Percentiles rank a stretch among this genome's conserved stretches.
phyloP scores from a whole-genome alignment of 2,888 invertebrate species.

The Eilema sororculum region DNA sequence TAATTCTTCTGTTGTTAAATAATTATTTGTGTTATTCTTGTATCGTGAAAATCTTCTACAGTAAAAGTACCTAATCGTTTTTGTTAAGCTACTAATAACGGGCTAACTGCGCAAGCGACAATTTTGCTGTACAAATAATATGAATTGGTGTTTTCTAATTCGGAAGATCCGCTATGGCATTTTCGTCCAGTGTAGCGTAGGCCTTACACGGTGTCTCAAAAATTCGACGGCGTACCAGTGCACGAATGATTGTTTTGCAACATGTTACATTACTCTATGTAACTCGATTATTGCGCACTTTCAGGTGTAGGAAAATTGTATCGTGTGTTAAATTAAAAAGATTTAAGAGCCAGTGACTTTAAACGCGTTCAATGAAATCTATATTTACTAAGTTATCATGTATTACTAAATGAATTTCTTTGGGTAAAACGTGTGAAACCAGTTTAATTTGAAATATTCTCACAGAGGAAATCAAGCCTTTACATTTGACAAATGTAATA shows the following conservation, averaged over 20 bases:
- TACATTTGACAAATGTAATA: neutral
- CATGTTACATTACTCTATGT: neutral
- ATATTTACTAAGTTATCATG: neutral
- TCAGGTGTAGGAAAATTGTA: conserved; percentile 21
- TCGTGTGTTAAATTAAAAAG: conserved; percentile 2
- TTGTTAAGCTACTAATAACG: too few species aligned
- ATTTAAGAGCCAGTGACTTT: too few species aligned
- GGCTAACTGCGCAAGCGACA: too few species aligned
- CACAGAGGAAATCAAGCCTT: neutral
- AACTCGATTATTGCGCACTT: neutral
- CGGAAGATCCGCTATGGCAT: neutral
- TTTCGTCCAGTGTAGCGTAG: neutral
- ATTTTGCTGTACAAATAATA: too few species aligned
- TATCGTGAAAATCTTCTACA: too few species aligned
- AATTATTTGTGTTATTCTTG: too few species aligned
- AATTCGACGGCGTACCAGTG: neutral
- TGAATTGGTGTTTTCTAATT: too few species aligned
- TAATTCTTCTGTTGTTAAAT: too few species aligned
- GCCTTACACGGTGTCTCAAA: neutral
- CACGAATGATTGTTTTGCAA: neutral
- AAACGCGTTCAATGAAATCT: neutral
- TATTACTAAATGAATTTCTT: neutral
- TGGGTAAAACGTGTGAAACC: too few species aligned
- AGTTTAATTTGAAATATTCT: neutral
- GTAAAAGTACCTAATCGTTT: too few species aligned